Evolutionary conservation across 2,888 invertebrate species (phyloP).

Genomic region (Calliopum simillimum): DNA sequence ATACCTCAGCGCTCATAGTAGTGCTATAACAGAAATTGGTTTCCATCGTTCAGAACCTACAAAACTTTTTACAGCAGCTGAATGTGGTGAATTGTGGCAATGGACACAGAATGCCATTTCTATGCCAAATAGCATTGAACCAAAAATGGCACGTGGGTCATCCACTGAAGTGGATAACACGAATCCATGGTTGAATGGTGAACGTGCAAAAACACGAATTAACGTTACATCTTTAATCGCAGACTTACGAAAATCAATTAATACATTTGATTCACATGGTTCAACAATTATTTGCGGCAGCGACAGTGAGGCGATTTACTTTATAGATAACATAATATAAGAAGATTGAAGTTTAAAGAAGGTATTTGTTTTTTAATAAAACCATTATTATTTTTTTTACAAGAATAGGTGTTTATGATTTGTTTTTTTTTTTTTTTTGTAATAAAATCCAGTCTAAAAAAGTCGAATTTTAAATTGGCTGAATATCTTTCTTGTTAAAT

Average conservation of each 20-base stretch:
- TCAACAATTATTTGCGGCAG: conserved; percentile 84
- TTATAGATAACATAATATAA: conserved; percentile 73
- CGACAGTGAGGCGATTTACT: conserved; percentile 90
- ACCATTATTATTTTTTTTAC: neutral
- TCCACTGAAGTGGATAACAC: conserved; percentile 49
- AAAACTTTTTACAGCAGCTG: conserved; percentile 84
- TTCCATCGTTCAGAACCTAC: conserved; percentile 90
- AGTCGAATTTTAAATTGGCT: no score
- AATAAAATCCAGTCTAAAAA: neutral
- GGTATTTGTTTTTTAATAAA: no score
- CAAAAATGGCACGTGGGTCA: conserved; percentile 31
- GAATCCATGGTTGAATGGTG: conserved; percentile 76
- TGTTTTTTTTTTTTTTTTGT: neutral
- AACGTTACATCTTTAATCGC: conserved; percentile 76
- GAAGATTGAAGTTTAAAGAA: conserved; percentile 50
- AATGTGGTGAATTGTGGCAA: conserved; percentile 88
- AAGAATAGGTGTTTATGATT: neutral
- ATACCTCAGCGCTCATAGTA: conserved; percentile 80
- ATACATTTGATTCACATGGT: conserved; percentile 82
- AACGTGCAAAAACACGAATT: conserved; percentile 74
- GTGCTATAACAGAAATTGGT: conserved; percentile 84
- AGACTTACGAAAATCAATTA: conserved; percentile 81
- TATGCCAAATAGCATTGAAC: conserved; percentile 32
- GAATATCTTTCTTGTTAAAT: no score
- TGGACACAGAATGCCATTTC: conserved; percentile 79